Evolutionary conservation across 2,888 invertebrate genomes (phyloP), one percentile per base, ranked within the genome.

Genomic region (Macropis europaea): DNA sequence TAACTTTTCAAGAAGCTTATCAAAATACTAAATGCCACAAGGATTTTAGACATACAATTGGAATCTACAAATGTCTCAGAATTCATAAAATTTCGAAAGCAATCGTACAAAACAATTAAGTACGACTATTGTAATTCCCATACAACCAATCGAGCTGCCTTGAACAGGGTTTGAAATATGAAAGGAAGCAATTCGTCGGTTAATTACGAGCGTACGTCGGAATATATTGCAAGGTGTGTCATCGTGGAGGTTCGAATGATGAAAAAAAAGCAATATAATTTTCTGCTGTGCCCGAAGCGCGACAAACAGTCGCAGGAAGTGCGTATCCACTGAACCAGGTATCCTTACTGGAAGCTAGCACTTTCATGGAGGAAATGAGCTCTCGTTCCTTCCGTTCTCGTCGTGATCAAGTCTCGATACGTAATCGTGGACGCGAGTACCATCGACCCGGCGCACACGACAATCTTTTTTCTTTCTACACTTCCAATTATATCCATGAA

Each of bases 361-460:
- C 83, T 86, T 82, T 83, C 85, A 83, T 71, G 82, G 82, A 86
- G 86, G 86, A 85, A 85, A 84, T 77, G 81, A 73, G 60, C 69
- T 72, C 75, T 57, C 77, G 67, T 53, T 76, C 52, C 79, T 81
- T 81, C 81, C 81, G 81, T 66, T 73, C 68, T 36, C 61, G 67
- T 28, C 43, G 40, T 62, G 74, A 66, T 71, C 42, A 50, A 34
- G 59, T 26, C 40, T 57, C 68, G 62, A 72, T 72, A 57, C 5
- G 56, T 28, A 24, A 34, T n/a, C n/a, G 45, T 13, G 34, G 22
- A 50, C 11, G 13, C 6, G 30, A 6, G 9, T 43, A 22, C 13
- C 53, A 3, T 32, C 34, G 22, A 26, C 24, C n/a, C 13, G 17
- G n/a, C 19, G 2, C 9, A n/a, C 34, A 6, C 15, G 52, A 64